A percentile compares a stretch with the other conserved stretches of the same genome.
phyloP scores from a whole-genome alignment of 2,797 vertebrate genomes.

The Vultur gryphus region DNA sequence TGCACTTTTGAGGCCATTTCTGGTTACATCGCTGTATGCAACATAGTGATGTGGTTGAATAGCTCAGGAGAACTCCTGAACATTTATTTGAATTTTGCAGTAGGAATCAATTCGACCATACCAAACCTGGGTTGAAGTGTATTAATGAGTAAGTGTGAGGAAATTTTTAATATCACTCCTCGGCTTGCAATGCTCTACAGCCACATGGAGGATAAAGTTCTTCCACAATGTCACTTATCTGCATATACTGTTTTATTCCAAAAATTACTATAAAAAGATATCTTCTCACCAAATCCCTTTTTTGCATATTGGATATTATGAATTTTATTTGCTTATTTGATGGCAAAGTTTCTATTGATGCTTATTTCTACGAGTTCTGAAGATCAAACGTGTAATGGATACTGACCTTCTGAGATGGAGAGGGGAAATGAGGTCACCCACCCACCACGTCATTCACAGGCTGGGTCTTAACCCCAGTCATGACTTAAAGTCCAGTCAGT shows the following conservation, averaged over 20 bases:
- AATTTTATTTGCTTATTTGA: not conserved
- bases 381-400: not conserved
- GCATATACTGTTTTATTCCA: not conserved
- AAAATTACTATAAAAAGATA: not conserved
- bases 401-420: not conserved
- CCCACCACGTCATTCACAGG: not conserved
- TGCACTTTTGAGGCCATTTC: not conserved
- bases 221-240: not conserved
- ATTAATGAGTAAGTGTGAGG: not conserved
- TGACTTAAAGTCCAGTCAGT: not conserved
- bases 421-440: not conserved
- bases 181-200: not conserved
- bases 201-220: not conserved
- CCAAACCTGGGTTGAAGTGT: not conserved
- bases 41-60: not conserved
- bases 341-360: not conserved
- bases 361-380: not conserved
- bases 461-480: not conserved
- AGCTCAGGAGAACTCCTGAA: not conserved
- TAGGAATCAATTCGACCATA: not conserved
- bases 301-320: not conserved
- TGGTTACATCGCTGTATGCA: not conserved
- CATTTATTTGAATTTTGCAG: slow-evolving; percentile 7
- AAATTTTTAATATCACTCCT: not conserved
- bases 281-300: not conserved